A percentile compares a stretch with the other conserved stretches of the same genome.
These are phyloP conservation scores for Crotalus horridus DNA, from an alignment of 2,113 vertebrate species.

Conservation along the genomic window DNA sequence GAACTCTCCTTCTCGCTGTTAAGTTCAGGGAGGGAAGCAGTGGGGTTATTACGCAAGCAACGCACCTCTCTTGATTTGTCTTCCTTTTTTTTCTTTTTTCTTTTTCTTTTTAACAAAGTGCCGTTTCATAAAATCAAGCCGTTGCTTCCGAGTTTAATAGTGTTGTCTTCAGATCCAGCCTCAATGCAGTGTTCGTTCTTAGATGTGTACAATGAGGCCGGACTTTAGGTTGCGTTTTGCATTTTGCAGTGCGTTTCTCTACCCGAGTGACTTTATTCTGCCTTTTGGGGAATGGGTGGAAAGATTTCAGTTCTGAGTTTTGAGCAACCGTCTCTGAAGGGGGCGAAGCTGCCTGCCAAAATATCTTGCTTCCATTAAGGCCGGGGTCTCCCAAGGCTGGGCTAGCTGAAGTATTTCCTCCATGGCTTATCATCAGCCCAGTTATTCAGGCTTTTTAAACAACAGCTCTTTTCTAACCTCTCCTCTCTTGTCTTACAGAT, in stretches of 20 bases:
- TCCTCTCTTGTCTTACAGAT: constrained; percentile 40
- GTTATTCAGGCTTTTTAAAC: background rate
- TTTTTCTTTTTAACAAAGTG: background rate
- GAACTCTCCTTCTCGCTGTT: background rate
- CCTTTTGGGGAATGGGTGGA: background rate
- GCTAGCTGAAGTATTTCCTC: background rate
- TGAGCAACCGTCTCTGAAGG: no score
- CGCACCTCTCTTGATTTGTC: background rate
- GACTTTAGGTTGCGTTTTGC: background rate
- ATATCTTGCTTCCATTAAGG: no score
- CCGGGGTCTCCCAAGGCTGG: no score
- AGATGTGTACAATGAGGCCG: background rate
- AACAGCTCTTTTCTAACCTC: background rate
- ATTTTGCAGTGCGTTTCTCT: background rate
- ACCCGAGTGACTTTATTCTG: background rate
- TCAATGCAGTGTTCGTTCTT: background rate
- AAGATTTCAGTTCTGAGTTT: background rate
- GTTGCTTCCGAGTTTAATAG: background rate
- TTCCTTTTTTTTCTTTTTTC: background rate
- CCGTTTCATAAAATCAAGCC: background rate
- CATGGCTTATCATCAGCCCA: background rate
- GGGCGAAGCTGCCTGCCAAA: background rate
- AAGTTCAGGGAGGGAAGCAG: background rate
- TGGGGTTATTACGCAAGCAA: background rate
- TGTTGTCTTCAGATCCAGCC: background rate